A percentile compares a stretch with the other conserved stretches of the same genome.
These are phyloP conservation scores for Cyphomyrus discorhynchus DNA, from an alignment of 2,113 vertebrate genomes.

Conservation along the genomic window DNA sequence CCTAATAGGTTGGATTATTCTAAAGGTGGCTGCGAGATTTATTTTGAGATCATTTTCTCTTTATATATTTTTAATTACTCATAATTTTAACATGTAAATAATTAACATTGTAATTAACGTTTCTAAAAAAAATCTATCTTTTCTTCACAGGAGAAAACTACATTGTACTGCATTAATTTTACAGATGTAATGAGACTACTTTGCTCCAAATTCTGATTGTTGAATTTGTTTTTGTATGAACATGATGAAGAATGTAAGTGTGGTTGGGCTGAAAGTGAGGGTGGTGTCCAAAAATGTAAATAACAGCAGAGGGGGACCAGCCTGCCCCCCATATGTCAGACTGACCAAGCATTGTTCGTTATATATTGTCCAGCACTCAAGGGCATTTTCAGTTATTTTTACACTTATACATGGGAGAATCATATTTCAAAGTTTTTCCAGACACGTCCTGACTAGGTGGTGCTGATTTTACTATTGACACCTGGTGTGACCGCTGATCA, in stretches of 20 bases:
- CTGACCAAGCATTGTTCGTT: neutral
- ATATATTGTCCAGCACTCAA: neutral
- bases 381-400: neutral
- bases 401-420: neutral
- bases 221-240: neutral
- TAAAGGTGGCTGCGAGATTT: neutral
- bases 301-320: neutral
- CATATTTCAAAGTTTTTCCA: neutral
- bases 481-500: neutral
- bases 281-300: neutral
- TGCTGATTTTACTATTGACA: slow-evolving; percentile 6
- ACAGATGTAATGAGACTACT: neutral
- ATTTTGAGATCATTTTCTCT: slow-evolving; percentile 11
- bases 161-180: neutral
- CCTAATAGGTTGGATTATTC: neutral
- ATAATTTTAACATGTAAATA: neutral
- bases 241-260: neutral
- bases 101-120: slow-evolving; percentile 7
- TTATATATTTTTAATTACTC: slow-evolving; percentile 6
- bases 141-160: neutral
- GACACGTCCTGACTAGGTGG: neutral
- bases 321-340: neutral
- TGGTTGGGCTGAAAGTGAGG: neutral
- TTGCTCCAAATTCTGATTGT: neutral
- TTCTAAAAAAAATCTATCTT: slow-evolving; percentile 3